Base-by-base conservation (phyloP, 2,888 invertebrate genomes). In the Apeira syringaria region DNA sequence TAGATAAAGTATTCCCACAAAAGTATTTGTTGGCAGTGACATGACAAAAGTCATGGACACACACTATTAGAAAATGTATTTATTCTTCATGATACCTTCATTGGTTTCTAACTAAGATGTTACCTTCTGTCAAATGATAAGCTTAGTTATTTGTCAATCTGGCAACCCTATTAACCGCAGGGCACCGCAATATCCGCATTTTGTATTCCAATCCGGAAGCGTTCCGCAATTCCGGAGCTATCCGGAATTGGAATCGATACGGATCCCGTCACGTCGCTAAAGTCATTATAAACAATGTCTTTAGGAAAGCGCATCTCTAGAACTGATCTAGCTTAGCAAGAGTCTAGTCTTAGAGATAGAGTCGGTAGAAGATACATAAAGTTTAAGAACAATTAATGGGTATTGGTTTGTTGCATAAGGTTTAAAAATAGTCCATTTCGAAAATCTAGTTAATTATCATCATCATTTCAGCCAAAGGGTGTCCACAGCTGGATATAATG, bases 131-230 rank as follows among this genome's bases (percentile, higher is more conserved):
- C 20, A 20, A 7, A 7, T 20, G 1, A 11, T 28, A 11, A 11
- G 31, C 9, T 2, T 7, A 25, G 11, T 31, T 6, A 8, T 35
- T 24, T 31, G 10, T 13, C 11, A 22, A 39, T 15, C 15, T 7
- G 37, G 12, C 50, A 56, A 13, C 56, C 56, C 56, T 56, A 44
- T 29, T 41, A 47, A 42, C 50, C 6, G 8, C 46, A 55, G 53
- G 45, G 26, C 50, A 20, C 60, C 56, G 67, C 66, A 71, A 74
- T 73, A 74, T 71, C 71, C 73, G 73, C 61, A 63, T 62, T 72
- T 59, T 44, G 71, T 71, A 72, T 68, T 74, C 67, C 59, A 51
- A 59, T 56, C 60, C 63, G 66, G 61, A 61, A 58, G 50, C 56
- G 51, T 53, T 60, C 18, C 12, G 33, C 29, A 15, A 37, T 40